phyloP scores from a whole-genome alignment of 1,140 invertebrate genomes.

The Magallana ariakensis region DNA sequence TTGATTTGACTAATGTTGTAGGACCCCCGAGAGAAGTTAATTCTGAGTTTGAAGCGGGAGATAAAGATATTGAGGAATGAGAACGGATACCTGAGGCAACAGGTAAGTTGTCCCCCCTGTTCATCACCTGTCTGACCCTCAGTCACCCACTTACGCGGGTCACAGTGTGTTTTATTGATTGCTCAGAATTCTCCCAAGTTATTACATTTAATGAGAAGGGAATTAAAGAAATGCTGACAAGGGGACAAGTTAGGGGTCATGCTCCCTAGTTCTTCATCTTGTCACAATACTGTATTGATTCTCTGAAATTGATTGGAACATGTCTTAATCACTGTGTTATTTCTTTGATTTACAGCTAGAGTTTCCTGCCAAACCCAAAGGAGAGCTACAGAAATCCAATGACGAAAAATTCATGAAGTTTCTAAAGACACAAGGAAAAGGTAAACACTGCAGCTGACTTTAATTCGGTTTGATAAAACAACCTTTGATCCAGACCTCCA shows the following conservation, averaged over 20 bases:
- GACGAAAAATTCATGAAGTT: slow-evolving; percentile 76
- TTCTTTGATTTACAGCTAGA: slow-evolving; percentile 67
- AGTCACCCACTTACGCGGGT: background rate
- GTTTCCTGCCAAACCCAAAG: slow-evolving; percentile 77
- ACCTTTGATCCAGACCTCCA: too few relatives aligned
- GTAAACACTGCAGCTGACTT: background rate
- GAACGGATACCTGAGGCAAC: slow-evolving; percentile 78
- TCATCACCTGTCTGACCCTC: background rate
- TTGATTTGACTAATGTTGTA: slow-evolving; percentile 74
- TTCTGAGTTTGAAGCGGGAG: slow-evolving; percentile 93
- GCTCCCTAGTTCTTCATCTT: background rate
- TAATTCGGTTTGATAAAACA: too few relatives aligned
- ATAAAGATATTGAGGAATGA: slow-evolving; percentile 79
- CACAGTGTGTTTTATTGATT: background rate
- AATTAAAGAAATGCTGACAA: background rate
- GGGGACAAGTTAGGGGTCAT: background rate
- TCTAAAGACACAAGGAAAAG: slow-evolving; percentile 67
- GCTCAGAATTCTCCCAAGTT: background rate
- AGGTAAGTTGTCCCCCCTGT: slow-evolving; percentile 64
- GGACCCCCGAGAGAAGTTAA: slow-evolving; percentile 95
- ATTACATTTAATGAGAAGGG: background rate
- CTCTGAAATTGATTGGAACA: background rate
- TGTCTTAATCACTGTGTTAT: background rate
- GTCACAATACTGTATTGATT: background rate
- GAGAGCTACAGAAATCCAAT: slow-evolving; percentile 75